phyloP scores from a whole-genome alignment of 1,140 invertebrate species.

The Laupala kohalensis region DNA sequence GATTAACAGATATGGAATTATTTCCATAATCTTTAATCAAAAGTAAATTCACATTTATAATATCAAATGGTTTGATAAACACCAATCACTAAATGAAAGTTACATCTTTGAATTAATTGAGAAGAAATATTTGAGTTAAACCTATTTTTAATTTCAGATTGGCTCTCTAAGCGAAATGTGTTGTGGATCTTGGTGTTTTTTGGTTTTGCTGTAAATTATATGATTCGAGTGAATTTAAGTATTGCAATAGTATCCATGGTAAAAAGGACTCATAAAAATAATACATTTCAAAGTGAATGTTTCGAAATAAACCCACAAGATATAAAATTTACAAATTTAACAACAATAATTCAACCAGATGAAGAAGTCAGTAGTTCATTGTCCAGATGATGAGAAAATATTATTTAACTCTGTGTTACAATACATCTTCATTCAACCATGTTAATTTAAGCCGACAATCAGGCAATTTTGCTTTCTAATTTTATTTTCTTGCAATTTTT shows the following conservation, averaged over 20 bases:
- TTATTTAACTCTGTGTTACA: too few relatives aligned
- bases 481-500: too few relatives aligned
- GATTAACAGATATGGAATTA: too few relatives aligned
- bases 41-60: too few relatives aligned
- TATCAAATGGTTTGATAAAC: too few relatives aligned
- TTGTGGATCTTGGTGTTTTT: slow-evolving; percentile 53
- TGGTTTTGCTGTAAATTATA: slow-evolving; percentile 65
- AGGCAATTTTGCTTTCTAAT: not conserved
- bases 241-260: slow-evolving; percentile 82
- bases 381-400: too few relatives aligned
- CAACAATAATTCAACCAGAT: not conserved
- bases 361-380: not conserved
- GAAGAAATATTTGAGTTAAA: not conserved
- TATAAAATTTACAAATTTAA: not conserved
- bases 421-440: too few relatives aligned
- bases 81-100: too few relatives aligned
- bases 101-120: too few relatives aligned
- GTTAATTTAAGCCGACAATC: not conserved
- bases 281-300: too few relatives aligned
- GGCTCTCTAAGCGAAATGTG: slow-evolving; percentile 29
- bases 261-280: too few relatives aligned
- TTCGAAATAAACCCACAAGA: not conserved
- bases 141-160: not conserved
- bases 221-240: slow-evolving; percentile 68
- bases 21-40: too few relatives aligned